Conservation (phyloP, 2,113 vertebrate species). For the Mormyrus lacerda region DNA sequence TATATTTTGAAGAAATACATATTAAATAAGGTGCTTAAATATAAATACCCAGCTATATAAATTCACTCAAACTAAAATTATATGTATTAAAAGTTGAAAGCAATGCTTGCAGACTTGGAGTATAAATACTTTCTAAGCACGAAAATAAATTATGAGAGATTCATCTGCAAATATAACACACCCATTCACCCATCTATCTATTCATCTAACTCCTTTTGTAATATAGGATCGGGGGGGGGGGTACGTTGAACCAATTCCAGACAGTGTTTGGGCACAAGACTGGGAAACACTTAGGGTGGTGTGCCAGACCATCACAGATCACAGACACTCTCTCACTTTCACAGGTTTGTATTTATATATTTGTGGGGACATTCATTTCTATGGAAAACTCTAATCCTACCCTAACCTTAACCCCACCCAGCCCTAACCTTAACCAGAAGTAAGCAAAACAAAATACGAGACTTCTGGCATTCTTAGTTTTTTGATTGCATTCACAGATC, state of each 20-base stretch:
- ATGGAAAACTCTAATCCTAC: too few species aligned
- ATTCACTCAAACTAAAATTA: background rate
- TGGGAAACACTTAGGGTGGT: background rate
- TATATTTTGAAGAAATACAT: background rate
- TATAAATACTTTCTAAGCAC: background rate
- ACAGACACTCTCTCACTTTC: background rate
- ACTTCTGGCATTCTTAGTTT: too few species aligned
- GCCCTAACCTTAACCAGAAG: too few species aligned
- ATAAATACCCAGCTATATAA: background rate
- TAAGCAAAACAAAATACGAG: too few species aligned
- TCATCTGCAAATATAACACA: background rate
- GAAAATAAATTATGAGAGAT: background rate
- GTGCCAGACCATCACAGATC: background rate
- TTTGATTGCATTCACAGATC: too few species aligned
- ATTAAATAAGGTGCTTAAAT: background rate
- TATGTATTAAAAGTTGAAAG: background rate
- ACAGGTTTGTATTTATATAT: too few species aligned
- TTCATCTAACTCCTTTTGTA: background rate
- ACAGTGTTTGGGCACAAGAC: background rate
- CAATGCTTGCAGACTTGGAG: background rate
- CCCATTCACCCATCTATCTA: background rate
- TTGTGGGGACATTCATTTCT: too few species aligned
- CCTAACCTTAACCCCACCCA: too few species aligned
- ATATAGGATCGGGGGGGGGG: background rate
- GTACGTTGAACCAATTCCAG: background rate